These are phyloP conservation scores for Phacellophora camtschatica DNA, from an alignment of 30 jellyfish, hydroid and myxozoan species.

Conservation along the genomic window DNA sequence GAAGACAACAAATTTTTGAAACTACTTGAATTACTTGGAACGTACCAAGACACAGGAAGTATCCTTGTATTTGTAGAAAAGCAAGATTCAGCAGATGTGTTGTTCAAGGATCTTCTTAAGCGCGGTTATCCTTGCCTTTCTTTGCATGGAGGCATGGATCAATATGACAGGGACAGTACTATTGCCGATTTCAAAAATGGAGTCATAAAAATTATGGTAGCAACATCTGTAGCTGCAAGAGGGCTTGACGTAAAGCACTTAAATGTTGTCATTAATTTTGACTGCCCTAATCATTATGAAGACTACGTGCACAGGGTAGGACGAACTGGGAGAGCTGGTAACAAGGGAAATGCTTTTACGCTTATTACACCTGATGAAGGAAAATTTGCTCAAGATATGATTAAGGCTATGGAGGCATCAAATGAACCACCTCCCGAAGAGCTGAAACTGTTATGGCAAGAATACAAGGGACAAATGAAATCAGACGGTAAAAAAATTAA, in stretches of 20 bases:
- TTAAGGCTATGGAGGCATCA: constrained; percentile 86
- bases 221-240: constrained; percentile 99
- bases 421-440: constrained; percentile 78
- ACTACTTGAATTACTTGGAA: constrained; percentile 93
- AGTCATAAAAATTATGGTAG: constrained; percentile 87
- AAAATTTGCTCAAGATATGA: constrained; percentile 84
- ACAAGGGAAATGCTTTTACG: constrained; percentile 96
- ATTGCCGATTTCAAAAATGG: constrained; percentile 97
- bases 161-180: constrained; percentile 97
- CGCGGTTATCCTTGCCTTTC: constrained; percentile 98
- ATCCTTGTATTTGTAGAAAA: constrained; percentile 91
- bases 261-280: constrained; percentile 87
- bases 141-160: constrained; percentile 99
- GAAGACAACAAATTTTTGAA: constrained; percentile 94
- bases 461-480: constrained; percentile 78
- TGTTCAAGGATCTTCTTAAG: constrained; percentile 89
- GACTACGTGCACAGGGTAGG: constrained; percentile 99
- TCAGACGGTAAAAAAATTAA: constrained; percentile 78
- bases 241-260: constrained; percentile 98
- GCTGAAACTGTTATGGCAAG: constrained; percentile 62
- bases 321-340: constrained; percentile 99
- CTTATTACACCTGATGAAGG: constrained; percentile 94
- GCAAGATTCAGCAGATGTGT: constrained; percentile 96
- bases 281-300: constrained; percentile 99
- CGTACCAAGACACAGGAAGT: constrained; percentile 90